Conservation (phyloP, 1,140 invertebrate species). For the Pogonomyrmex barbatus region DNA sequence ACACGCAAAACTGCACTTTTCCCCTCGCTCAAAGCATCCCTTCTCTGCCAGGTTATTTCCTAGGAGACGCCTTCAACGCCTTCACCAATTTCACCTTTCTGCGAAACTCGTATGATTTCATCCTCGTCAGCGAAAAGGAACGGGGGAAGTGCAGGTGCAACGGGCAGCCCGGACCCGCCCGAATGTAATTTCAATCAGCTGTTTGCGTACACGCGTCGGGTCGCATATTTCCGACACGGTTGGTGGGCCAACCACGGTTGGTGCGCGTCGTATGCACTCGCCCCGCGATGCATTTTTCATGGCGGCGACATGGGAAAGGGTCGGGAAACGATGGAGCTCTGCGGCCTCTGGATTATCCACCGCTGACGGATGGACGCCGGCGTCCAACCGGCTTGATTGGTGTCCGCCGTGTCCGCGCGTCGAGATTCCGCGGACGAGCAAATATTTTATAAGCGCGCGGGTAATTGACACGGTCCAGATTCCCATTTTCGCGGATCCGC, state of each 20-base stretch:
- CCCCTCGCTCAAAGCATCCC: neutral
- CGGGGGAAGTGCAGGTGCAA: neutral
- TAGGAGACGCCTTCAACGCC: neutral
- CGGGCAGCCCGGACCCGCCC: neutral
- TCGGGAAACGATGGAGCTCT: constrained; percentile 39
- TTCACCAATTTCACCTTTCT: neutral
- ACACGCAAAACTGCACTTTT: constrained; percentile 42
- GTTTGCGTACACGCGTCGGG: constrained; percentile 68
- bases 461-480: constrained; percentile 63
- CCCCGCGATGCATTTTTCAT: constrained; percentile 67
- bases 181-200: constrained; percentile 74
- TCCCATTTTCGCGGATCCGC: constrained; percentile 52
- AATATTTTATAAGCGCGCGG: constrained; percentile 69
- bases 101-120: constrained; percentile 47
- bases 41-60: constrained; percentile 7
- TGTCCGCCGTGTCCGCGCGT: constrained; percentile 56
- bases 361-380: constrained; percentile 60
- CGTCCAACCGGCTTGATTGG: constrained; percentile 59
- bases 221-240: constrained; percentile 56
- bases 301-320: constrained; percentile 37
- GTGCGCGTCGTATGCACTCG: constrained; percentile 44
- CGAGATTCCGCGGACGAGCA: constrained; percentile 57
- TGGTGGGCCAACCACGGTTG: constrained; percentile 19
- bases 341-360: constrained; percentile 66
- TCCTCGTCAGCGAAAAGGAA: neutral